These are phyloP conservation scores for Virgularia gustaviana DNA, from an alignment of 92 coral and sea anemone genomes.

Conservation along the genomic window DNA sequence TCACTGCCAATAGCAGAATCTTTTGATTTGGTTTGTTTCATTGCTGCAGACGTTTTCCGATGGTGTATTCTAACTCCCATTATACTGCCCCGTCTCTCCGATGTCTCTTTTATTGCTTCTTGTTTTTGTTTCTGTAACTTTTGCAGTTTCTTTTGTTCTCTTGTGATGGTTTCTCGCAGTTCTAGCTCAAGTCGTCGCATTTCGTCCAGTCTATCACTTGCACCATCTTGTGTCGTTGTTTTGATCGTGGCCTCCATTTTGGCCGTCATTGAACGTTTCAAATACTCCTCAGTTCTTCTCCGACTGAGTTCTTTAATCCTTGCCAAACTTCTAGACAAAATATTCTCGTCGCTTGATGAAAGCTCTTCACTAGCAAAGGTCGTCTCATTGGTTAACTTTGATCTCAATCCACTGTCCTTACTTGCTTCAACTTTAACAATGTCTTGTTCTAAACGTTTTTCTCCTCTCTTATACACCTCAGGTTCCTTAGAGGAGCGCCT, in stretches of 20 bases:
- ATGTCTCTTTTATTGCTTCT: slow-evolving; percentile 11
- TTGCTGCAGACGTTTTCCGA: too few relatives aligned
- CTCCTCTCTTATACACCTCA: too few relatives aligned
- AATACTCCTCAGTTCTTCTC: slow-evolving; percentile 11
- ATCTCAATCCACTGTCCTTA: too few relatives aligned
- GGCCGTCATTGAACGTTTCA: not conserved
- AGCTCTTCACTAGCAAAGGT: too few relatives aligned
- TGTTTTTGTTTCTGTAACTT: slow-evolving; percentile 59
- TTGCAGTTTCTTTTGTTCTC: slow-evolving; percentile 64
- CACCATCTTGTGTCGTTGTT: too few relatives aligned
- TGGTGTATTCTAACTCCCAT: not conserved
- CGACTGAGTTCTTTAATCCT: slow-evolving; percentile 22
- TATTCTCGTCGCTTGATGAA: not conserved
- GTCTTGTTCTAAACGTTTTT: too few relatives aligned
- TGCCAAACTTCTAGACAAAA: slow-evolving; percentile 14
- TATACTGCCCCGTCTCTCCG: too few relatives aligned
- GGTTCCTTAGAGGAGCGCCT: too few relatives aligned
- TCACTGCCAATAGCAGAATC: not conserved
- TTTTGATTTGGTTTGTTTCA: too few relatives aligned
- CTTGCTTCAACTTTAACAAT: too few relatives aligned
- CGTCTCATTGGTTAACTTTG: too few relatives aligned
- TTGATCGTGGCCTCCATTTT: not conserved
- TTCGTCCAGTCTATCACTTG: slow-evolving; percentile 23
- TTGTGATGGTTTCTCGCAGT: slow-evolving; percentile 63
- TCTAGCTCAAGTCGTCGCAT: slow-evolving; percentile 60